phyloP scores from a whole-genome alignment of 64 coral and sea anemone genomes.

The Stichodactyla helianthus region DNA sequence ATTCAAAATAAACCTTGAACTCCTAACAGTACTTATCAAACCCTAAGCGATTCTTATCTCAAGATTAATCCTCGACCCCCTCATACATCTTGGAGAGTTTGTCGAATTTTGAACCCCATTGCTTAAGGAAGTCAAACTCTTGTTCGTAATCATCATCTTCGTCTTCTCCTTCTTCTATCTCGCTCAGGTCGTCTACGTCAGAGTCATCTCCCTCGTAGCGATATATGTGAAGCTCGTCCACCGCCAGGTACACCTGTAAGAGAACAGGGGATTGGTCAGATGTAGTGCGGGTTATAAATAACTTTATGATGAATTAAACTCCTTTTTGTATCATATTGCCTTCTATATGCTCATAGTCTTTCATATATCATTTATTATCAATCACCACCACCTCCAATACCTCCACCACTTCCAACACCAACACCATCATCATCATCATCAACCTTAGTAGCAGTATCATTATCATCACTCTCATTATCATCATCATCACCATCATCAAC shows the following conservation, averaged over 20 bases:
- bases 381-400: too few relatives aligned
- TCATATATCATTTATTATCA: too few relatives aligned
- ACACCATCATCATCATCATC: too few relatives aligned
- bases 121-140: conserved; percentile 93
- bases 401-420: too few relatives aligned
- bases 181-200: conserved; percentile 87
- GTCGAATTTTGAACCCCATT: conserved; percentile 96
- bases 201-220: conserved; percentile 87
- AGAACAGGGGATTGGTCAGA: neutral
- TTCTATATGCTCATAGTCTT: too few relatives aligned
- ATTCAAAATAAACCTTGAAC: neutral
- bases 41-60: neutral
- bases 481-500: too few relatives aligned
- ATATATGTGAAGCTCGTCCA: conserved; percentile 78
- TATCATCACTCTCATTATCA: too few relatives aligned
- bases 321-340: neutral
- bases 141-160: conserved; percentile 84
- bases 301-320: too few relatives aligned
- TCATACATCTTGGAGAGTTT: conserved; percentile 56
- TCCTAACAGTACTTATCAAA: neutral
- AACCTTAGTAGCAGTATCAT: too few relatives aligned
- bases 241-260: conserved; percentile 32
- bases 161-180: conserved; percentile 71
- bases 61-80: conserved; percentile 23
- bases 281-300: too few relatives aligned